A percentile compares a stretch with the other conserved stretches of the same genome.
phyloP scores from a whole-genome alignment of 2,888 invertebrate species.

The Pecten maximus region DNA sequence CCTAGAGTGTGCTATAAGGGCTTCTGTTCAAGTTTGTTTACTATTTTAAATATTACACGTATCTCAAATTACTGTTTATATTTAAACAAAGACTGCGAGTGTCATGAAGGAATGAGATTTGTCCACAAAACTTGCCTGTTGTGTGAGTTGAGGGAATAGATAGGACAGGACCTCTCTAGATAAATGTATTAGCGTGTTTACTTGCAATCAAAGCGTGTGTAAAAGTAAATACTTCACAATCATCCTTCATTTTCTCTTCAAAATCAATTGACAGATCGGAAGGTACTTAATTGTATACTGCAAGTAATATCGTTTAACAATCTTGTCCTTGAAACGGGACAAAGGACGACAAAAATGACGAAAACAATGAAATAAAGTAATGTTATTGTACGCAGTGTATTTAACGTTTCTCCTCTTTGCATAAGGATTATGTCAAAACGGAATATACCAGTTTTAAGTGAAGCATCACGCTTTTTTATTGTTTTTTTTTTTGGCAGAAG shows the following conservation, averaged over 20 bases:
- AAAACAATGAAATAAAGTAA: neutral
- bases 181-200: slow-evolving; percentile 19
- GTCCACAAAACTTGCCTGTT: slow-evolving; percentile 4
- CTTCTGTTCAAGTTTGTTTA: slow-evolving; percentile 26
- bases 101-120: neutral
- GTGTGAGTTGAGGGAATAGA: neutral
- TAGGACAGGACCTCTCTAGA: neutral
- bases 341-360: neutral
- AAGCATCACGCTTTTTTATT: too few relatives aligned
- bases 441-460: too few relatives aligned
- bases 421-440: too few relatives aligned
- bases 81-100: neutral
- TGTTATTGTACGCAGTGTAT: too few relatives aligned
- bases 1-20: neutral
- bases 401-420: too few relatives aligned
- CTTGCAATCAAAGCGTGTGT: neutral
- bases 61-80: slow-evolving; percentile 21
- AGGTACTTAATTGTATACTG: neutral
- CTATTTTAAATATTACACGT: slow-evolving; percentile 9
- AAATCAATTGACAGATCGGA: slow-evolving; percentile 26
- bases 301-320: neutral
- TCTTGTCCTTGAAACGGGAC: neutral
- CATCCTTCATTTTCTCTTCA: slow-evolving; percentile 4
- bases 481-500: too few relatives aligned
- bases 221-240: neutral